Base-by-base conservation (phyloP, 2,888 invertebrate species). In the Xylota segnis region DNA sequence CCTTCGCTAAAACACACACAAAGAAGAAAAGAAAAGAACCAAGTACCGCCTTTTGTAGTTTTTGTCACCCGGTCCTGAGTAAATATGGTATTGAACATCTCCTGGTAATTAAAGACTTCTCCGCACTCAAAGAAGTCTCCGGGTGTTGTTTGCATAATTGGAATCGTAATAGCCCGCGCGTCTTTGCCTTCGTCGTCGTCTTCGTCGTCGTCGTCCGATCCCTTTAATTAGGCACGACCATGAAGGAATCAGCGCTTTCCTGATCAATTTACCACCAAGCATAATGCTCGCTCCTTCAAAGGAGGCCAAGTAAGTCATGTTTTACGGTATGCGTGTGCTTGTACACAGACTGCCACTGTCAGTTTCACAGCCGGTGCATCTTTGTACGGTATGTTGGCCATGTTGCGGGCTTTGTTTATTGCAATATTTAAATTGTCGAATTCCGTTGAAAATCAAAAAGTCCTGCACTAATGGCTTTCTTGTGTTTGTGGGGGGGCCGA, bases 401-500 rank as follows among this genome's bases (percentile, higher is more conserved):
- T 86, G 86, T 77, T 76, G 82, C 61, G 82, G 43, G 72, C 76
- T 77, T 86, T 81, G 82, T 86, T 86, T 82, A 82, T 86, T 86
- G 86, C 86, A 77, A 86, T 86, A 86, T 86, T 86, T 86, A 86
- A 82, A 86, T 86, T 77, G 86, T 86, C 72, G 76, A 68, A 86
- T 86, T 86, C 86, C 86, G 66, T 61, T 58, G 37, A 68, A 63
- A 86, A 82, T 76, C 82, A 77, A 86, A 86, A 77, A 86, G 82
- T 68, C 82, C 76, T 68, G 68, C 82, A 58, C 86, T 86, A 86
- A 86, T 86, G 86, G 86, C 61, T 86, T 86, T 86, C 86, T 66
- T 86, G 86, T 86, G 86, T 86, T 86, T 56, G 68, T 82, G 82
- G 86, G 86, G 86, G 81, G 86, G 86, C 82, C 86, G 50, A 68